These are phyloP conservation scores for Dasyprocta punctata DNA, from an alignment of 2,113 vertebrate genomes.

Conservation along the genomic window DNA sequence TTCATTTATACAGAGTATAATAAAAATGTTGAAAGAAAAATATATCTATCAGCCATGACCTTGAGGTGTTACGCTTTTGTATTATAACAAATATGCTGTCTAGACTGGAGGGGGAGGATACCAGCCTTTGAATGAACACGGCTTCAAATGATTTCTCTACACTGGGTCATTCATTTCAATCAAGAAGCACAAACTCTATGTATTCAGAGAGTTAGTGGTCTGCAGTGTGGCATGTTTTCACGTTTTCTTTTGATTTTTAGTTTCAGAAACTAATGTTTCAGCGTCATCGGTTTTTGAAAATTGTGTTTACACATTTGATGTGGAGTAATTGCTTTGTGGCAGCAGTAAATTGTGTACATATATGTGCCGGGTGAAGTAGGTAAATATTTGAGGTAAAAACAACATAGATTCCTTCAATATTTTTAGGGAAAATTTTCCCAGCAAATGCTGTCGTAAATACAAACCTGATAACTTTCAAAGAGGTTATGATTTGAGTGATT, in stretches of 20 bases:
- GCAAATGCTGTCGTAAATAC: neutral
- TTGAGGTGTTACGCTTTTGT: slow-evolving; percentile 12
- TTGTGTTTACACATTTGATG: slow-evolving; percentile 8
- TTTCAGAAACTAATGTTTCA: slow-evolving; percentile 10
- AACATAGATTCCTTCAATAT: neutral
- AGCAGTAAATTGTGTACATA: neutral
- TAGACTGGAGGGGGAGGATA: neutral
- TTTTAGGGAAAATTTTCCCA: slow-evolving; percentile 32
- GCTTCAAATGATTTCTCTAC: slow-evolving; percentile 38
- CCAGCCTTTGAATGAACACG: slow-evolving; percentile 23
- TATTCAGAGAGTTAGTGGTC: neutral
- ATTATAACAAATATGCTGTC: slow-evolving; percentile 30
- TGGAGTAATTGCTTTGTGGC: neutral
- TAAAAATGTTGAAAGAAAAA: slow-evolving; percentile 12
- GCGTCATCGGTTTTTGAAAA: slow-evolving; percentile 2
- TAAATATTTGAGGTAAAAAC: neutral
- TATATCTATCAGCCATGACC: neutral
- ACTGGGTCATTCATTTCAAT: slow-evolving; percentile 45
- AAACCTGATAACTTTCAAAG: neutral
- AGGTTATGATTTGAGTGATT: neutral
- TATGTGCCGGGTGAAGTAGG: neutral
- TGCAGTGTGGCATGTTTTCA: neutral
- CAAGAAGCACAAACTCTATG: neutral
- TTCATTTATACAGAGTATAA: slow-evolving; percentile 8
- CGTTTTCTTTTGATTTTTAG: slow-evolving; percentile 37